Evolutionary conservation across 2,888 invertebrate genomes (phyloP), one percentile per base, ranked within the genome.

Genomic region (Auanema sp.): DNA sequence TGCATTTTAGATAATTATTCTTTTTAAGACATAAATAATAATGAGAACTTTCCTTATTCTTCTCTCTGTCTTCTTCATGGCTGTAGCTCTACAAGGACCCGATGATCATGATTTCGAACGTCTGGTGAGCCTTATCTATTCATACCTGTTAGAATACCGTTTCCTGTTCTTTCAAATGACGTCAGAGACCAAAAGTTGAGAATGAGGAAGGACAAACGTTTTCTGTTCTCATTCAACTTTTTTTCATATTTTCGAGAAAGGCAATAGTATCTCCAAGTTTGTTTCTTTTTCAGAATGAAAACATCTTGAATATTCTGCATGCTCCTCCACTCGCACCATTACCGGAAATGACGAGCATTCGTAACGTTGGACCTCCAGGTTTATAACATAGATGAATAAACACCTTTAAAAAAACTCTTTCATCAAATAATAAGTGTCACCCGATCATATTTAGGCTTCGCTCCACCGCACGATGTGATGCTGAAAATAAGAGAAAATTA

Each of bases 301-400:
- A 14, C 41, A 47, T n/a, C 24, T n/a, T n/a, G 58, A 58, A 55
- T 57, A 65, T 23, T 1, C 43, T 59, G 12, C 44, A 53, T 16
- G 51, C 60, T 47, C 58, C 60, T 47, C 61, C 65, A 14, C 50
- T 65, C 2, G 61, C 58, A 23, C 65, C 65, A 1, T 60, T 66
- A 44, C 63, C 59, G 21, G 55, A 50, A 58, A 64, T 55, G 63
- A 61, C 47, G 4, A 47, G 61, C 23, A 25, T 52, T 41, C 55
- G 62, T 42, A 25, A 62, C 12, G 66, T 59, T 5, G 58, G 59
- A 53, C 66, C 63, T 1, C 63, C 66, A 58, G 64, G 64, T 56
- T 21, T 41, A 11, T 11, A 2, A 24, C 16, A 58, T 44, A 23
- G 8, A 33, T 33, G 33, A 33, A 33, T 33, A 33, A 33, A n/a